These are phyloP conservation scores for Corythoichthys intestinalis DNA, from an alignment of 2,113 vertebrate genomes.

Conservation along the genomic window DNA sequence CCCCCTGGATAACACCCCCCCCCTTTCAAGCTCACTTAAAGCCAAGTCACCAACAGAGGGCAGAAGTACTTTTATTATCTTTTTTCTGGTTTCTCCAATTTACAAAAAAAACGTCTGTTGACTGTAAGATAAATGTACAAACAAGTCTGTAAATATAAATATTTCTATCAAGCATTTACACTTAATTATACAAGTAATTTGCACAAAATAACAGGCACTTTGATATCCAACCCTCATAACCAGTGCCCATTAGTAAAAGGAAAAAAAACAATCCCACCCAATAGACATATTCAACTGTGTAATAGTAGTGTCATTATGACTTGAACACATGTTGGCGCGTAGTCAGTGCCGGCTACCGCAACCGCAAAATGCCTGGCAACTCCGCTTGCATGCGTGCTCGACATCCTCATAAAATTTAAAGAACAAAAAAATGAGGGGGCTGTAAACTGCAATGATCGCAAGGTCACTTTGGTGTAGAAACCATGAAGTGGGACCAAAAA, in stretches of 20 bases:
- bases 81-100: conserved; percentile 24
- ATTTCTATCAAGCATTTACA: conserved; percentile 63
- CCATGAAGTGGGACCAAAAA: neutral
- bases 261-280: conserved; percentile 32
- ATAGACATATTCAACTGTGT: conserved; percentile 53
- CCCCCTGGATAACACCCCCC: neutral
- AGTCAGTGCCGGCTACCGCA: conserved; percentile 29
- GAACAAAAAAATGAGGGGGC: conserved; percentile 4
- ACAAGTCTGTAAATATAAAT: conserved; percentile 61
- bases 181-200: conserved; percentile 56
- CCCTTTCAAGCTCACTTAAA: neutral
- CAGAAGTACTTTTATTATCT: conserved; percentile 54
- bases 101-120: conserved; percentile 21
- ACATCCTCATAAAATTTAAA: neutral
- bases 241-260: conserved; percentile 58
- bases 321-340: conserved; percentile 57
- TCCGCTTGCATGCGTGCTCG: neutral
- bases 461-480: conserved; percentile 49
- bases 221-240: conserved; percentile 26
- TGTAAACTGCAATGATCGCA: conserved; percentile 13
- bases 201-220: conserved; percentile 64
- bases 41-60: neutral
- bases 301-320: conserved; percentile 57
- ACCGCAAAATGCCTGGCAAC: conserved; percentile 39
- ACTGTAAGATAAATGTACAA: neutral